Percentiles rank a stretch among this genome's conserved stretches.
These are phyloP conservation scores for Frankliniella fusca DNA, from an alignment of 2,888 invertebrate genomes.

Conservation along the genomic window DNA sequence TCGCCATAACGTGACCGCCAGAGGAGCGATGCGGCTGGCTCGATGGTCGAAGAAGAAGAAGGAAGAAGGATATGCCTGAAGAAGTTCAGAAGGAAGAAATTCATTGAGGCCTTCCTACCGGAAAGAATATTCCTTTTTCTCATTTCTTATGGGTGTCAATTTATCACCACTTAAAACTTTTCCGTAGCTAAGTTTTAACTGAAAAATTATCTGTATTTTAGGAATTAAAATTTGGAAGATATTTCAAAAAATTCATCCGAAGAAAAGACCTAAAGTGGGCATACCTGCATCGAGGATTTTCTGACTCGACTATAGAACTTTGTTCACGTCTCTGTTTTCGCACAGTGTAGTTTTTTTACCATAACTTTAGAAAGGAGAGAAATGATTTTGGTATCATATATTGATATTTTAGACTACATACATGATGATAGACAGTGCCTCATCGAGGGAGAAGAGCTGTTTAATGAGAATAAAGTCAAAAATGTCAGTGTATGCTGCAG, in stretches of 20 bases:
- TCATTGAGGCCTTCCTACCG: background rate
- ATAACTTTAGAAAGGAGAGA: background rate
- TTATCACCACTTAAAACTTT: no score
- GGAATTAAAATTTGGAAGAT: no score
- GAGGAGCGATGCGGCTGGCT: background rate
- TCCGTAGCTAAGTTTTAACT: no score
- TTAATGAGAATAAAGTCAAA: background rate
- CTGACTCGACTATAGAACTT: background rate
- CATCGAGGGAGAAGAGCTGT: background rate
- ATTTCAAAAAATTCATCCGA: no score
- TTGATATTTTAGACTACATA: background rate
- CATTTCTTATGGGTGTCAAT: background rate
- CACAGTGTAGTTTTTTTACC: background rate
- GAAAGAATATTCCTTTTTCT: background rate
- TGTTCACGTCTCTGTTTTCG: background rate
- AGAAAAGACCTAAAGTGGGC: no score
- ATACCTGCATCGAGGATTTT: no score
- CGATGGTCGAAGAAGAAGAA: background rate
- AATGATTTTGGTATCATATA: background rate
- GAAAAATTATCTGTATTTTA: no score
- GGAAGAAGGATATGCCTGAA: background rate
- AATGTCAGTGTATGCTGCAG: background rate
- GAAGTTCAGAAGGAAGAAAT: background rate
- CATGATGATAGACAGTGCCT: background rate
- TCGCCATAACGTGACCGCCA: conserved; percentile 5